Conservation (phyloP, 2,113 vertebrate species). For the Hemibagrus wyckioides region DNA sequence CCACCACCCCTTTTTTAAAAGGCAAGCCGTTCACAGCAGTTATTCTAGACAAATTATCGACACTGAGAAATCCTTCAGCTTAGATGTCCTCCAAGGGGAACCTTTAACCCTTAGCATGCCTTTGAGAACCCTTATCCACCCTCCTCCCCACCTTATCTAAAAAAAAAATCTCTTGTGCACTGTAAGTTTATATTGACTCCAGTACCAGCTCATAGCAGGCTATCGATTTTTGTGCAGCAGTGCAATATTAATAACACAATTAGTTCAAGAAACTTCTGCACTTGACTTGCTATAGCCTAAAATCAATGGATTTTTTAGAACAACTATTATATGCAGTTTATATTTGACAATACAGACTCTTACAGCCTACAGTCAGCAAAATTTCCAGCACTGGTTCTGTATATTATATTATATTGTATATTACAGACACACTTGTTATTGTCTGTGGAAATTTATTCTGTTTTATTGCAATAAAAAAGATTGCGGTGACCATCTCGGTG, state of each 20-base stretch:
- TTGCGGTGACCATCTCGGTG: neutral
- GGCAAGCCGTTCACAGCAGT: constrained; percentile 56
- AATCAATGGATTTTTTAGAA: neutral
- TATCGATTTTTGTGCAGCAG: neutral
- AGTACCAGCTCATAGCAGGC: no score
- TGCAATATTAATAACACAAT: neutral
- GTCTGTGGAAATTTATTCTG: neutral
- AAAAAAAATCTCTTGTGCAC: neutral
- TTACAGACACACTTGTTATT: neutral
- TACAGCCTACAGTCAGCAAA: neutral
- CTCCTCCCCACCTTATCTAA: neutral
- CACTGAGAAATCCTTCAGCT: constrained; percentile 66
- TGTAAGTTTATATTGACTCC: neutral
- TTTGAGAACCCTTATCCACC: constrained; percentile 58
- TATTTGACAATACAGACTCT: neutral
- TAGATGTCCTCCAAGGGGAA: constrained; percentile 65
- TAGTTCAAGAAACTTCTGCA: neutral
- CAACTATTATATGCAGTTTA: neutral
- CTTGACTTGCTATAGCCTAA: neutral
- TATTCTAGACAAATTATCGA: constrained; percentile 74
- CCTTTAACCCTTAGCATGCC: constrained; percentile 73
- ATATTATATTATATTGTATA: neutral
- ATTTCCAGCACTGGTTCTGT: no score
- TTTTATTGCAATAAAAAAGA: neutral
- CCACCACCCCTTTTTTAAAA: constrained; percentile 40